Evolutionary conservation across 2,113 vertebrate genomes (phyloP).

Genomic region (Tor tambroides): DNA sequence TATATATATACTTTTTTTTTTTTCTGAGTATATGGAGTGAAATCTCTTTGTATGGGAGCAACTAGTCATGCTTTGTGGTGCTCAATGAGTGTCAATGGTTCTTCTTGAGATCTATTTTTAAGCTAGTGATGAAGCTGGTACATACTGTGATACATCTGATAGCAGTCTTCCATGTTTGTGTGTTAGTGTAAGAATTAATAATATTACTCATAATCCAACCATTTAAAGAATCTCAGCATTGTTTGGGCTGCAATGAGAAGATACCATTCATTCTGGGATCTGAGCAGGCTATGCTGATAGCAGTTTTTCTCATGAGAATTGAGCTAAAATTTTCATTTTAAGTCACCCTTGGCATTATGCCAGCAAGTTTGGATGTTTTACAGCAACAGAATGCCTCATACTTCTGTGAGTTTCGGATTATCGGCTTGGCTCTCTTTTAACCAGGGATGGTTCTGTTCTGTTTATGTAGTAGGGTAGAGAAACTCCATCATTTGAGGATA

Average conservation of each 20-base stretch:
- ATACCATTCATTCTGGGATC: slow-evolving; percentile 53
- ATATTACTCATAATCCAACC: slow-evolving; percentile 63
- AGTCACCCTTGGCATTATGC: background rate
- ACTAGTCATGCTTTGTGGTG: background rate
- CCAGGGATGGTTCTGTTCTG: background rate
- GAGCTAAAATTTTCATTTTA: slow-evolving; percentile 40
- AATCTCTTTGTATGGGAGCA: background rate
- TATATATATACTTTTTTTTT: no score
- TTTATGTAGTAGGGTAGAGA: background rate
- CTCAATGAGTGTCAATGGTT: background rate
- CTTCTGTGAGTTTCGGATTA: background rate
- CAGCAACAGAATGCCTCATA: background rate
- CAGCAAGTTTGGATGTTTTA: slow-evolving; percentile 1
- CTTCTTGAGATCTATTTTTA: background rate
- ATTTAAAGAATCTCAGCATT: slow-evolving; percentile 59
- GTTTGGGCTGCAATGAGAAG: slow-evolving; percentile 59
- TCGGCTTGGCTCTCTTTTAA: background rate
- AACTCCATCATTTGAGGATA: background rate
- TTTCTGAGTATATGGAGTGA: background rate
- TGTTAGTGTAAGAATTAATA: slow-evolving; percentile 43
- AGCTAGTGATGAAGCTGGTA: background rate
- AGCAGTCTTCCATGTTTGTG: background rate
- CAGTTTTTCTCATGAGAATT: slow-evolving; percentile 43
- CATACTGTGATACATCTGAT: background rate
- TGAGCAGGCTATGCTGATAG: slow-evolving; percentile 24